These are phyloP conservation scores for Nomada flava DNA, from an alignment of 2,888 invertebrate species.

Conservation along the genomic window DNA sequence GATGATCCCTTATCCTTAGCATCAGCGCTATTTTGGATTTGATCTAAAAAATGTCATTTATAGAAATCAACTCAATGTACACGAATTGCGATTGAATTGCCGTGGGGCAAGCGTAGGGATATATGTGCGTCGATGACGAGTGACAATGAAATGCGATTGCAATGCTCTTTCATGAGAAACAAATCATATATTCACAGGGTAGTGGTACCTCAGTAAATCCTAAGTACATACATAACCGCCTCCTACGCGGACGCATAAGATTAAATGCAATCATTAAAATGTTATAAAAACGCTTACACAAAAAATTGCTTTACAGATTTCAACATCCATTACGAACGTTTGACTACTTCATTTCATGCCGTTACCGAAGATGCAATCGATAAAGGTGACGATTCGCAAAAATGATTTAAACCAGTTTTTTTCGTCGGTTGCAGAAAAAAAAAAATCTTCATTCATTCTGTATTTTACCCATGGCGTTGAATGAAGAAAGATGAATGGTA, in stretches of 20 bases:
- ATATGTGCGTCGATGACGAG: conserved; percentile 42
- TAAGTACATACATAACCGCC: conserved; percentile 47
- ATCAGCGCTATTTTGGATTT: conserved; percentile 58
- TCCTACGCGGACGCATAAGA: conserved; percentile 24
- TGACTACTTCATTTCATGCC: too few relatives aligned
- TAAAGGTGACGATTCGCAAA: too few relatives aligned
- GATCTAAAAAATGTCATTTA: conserved; percentile 63
- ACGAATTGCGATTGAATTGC: neutral
- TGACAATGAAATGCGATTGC: conserved; percentile 46
- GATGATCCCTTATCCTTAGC: conserved; percentile 52
- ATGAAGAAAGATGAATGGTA: conserved; percentile 66
- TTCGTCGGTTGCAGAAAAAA: neutral
- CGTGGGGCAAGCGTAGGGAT: conserved; percentile 3
- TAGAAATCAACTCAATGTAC: conserved; percentile 3
- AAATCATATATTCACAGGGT: conserved; percentile 9
- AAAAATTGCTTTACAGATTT: too few relatives aligned
- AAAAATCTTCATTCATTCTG: neutral
- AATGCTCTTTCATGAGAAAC: neutral
- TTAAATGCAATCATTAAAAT: conserved; percentile 26
- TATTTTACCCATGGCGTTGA: conserved; percentile 19
- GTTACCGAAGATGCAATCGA: too few relatives aligned
- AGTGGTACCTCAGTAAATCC: conserved; percentile 57
- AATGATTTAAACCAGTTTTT: too few relatives aligned
- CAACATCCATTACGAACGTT: too few relatives aligned
- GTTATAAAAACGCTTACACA: neutral